Evolutionary conservation across 2,113 vertebrate genomes (phyloP).

Genomic region (Lycaon pictus): DNA sequence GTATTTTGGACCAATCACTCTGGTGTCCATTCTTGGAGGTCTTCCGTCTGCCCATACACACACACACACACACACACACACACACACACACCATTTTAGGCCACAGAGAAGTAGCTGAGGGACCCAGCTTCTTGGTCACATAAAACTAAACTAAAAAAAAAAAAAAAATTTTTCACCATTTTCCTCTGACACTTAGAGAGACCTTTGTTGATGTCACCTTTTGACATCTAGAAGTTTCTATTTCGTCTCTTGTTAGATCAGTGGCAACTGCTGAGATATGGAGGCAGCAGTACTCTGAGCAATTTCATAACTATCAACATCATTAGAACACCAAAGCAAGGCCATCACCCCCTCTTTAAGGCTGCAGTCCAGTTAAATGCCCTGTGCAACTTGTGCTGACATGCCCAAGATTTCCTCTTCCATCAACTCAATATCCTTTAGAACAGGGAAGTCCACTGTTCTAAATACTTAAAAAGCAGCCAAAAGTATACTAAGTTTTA

Average conservation of each 20-base stretch:
- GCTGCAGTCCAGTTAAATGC: not conserved
- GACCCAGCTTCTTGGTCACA: not conserved
- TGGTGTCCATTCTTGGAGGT: not conserved
- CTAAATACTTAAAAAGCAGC: not conserved
- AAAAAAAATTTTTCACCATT: not conserved
- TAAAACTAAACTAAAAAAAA: not conserved
- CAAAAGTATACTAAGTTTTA: not conserved
- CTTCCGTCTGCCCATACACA: not conserved
- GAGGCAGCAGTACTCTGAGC: not conserved
- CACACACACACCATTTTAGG: not conserved
- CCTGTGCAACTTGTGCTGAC: not conserved
- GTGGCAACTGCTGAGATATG: not conserved
- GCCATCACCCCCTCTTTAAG: not conserved
- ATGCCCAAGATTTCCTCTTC: not conserved
- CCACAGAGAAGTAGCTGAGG: not conserved
- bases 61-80: not conserved
- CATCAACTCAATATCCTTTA: not conserved
- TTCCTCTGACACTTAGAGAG: not conserved
- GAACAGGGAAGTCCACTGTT: not conserved
- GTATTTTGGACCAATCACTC: not conserved
- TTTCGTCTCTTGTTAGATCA: not conserved
- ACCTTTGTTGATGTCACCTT: not conserved
- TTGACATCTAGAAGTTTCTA: not conserved
- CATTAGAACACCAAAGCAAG: not conserved
- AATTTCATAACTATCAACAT: not conserved